Evolutionary conservation across 1,140 invertebrate species (phyloP), one percentile per base, ranked within the genome.

Genomic region (Pinna nobilis): DNA sequence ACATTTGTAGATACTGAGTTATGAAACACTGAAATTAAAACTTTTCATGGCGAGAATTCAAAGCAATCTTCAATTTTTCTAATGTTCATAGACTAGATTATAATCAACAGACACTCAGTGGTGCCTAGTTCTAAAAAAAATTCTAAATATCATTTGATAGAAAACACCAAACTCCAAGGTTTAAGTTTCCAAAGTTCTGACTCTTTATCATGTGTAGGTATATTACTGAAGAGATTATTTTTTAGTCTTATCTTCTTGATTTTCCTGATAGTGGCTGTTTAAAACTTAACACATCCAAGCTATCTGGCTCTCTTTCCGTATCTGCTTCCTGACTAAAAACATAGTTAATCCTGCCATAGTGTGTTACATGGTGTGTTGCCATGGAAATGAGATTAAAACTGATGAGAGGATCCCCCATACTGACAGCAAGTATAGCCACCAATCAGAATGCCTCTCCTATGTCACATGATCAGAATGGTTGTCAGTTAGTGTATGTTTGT

Each of bases 331-430:
- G n/a, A n/a, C n/a, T n/a, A n/a, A n/a, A n/a, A n/a, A n/a, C n/a
- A n/a, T n/a, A n/a, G n/a, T n/a, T n/a, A n/a, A 59, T 33, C 55
- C 33, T 59, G 55, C 28, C 59, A 63, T 41, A 64, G 69, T 30
- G 60, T 41, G 69, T 51, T 53, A 60, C 69, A 71, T 71, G 60
- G 69, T 71, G 69, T 33, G 69, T 71, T 71, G 47, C 57, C 32
- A 71, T 71, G 49, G 51, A 35, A 71, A 71, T 60, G 25, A 63
- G 69, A 71, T 71, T 71, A 63, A 41, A 60, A 60, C 63, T 70
- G 69, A 63, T 71, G 69, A 63, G 59, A 63, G 51, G 37, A 35
- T 39, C 39, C 20, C 59, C 59, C 59, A 33, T 35, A 30, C n/a
- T 63, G 18, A 30, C 55, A 30, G 11, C 55, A 59, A 30, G 20